Conservation (phyloP, 2,888 invertebrate genomes). For the Malacosoma neustria region DNA sequence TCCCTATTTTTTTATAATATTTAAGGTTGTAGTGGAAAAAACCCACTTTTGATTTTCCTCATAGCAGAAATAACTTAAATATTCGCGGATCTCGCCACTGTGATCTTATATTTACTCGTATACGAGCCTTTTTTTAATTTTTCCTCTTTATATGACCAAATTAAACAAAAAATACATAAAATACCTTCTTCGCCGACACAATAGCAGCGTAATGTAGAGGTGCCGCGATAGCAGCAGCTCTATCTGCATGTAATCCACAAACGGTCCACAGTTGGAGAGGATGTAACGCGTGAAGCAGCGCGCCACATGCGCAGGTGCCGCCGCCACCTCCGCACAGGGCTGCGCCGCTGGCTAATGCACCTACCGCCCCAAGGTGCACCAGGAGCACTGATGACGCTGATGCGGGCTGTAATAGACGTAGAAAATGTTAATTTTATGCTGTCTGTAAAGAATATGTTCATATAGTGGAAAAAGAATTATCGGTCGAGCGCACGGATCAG, state of each 20-base stretch:
- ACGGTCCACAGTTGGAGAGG: slow-evolving; percentile 87
- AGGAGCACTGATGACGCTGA: slow-evolving; percentile 82
- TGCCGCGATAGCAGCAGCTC: slow-evolving; percentile 86
- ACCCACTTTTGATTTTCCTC: too few relatives aligned
- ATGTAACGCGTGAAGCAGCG: slow-evolving; percentile 81
- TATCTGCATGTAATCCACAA: slow-evolving; percentile 85
- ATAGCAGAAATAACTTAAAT: not conserved
- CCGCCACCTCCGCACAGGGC: slow-evolving; percentile 79
- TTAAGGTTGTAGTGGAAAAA: too few relatives aligned
- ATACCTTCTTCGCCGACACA: slow-evolving; percentile 81
- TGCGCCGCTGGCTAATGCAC: slow-evolving; percentile 80
- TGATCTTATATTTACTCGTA: too few relatives aligned
- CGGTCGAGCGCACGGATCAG: too few relatives aligned
- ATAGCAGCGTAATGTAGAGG: slow-evolving; percentile 86
- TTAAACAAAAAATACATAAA: not conserved
- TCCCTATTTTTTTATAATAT: too few relatives aligned
- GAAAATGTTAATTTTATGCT: too few relatives aligned
- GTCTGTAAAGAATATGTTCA: too few relatives aligned
- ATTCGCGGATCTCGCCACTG: not conserved
- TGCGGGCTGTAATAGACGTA: slow-evolving; percentile 62
- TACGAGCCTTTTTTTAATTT: too few relatives aligned
- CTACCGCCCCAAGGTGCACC: slow-evolving; percentile 82
- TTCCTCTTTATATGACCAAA: not conserved
- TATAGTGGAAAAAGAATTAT: too few relatives aligned
- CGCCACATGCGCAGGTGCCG: slow-evolving; percentile 80